A percentile compares a stretch with the other conserved stretches of the same genome.
Conservation (phyloP, 2,113 vertebrate genomes). For the Lycocorax pyrrhopterus region DNA sequence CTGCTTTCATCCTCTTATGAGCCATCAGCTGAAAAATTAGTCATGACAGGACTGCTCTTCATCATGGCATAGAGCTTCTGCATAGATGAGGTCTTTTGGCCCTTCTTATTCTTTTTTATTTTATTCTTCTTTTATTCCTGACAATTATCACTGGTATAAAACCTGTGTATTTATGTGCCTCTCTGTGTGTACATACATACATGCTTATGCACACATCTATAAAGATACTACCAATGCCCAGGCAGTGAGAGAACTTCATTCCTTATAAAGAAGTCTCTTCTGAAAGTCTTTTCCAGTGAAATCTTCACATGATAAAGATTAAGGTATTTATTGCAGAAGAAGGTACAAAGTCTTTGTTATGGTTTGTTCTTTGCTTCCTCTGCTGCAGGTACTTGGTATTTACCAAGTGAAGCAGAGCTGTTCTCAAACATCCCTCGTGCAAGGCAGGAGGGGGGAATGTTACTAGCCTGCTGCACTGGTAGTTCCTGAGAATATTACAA, state of each 20-base stretch:
- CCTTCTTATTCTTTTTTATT: not conserved
- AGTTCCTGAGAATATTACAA: not conserved
- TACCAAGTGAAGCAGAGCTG: not conserved
- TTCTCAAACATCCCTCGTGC: not conserved
- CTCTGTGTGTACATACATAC: not conserved
- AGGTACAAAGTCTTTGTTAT: not conserved
- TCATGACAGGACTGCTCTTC: not conserved
- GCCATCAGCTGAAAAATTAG: not conserved
- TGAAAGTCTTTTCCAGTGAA: not conserved
- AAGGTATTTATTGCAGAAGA: not conserved
- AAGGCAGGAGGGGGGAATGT: not conserved
- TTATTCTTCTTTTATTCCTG: not conserved
- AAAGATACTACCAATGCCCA: not conserved
- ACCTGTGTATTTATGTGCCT: not conserved
- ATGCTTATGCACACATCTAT: not conserved
- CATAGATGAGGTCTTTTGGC: not conserved
- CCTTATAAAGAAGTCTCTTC: not conserved
- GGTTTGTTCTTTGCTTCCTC: not conserved
- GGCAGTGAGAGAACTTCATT: not conserved
- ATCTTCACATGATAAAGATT: not conserved
- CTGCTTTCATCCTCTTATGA: not conserved
- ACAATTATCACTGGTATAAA: not conserved
- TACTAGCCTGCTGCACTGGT: not conserved
- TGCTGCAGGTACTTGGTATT: not conserved
- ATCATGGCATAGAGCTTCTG: not conserved